Evolutionary conservation across 2,113 vertebrate genomes (phyloP).

Genomic region (Cervus canadensis): DNA sequence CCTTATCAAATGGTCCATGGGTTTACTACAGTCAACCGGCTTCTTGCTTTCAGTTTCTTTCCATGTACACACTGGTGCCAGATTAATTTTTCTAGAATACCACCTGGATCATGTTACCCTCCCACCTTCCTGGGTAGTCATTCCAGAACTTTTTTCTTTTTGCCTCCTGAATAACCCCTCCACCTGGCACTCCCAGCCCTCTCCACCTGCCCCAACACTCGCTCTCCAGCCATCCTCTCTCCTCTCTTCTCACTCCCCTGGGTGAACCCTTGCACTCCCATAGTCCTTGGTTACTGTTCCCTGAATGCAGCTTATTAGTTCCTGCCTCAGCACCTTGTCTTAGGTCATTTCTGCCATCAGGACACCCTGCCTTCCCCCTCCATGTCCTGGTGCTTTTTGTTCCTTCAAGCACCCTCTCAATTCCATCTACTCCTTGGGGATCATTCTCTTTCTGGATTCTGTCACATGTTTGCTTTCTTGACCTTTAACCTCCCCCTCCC

Average conservation of each 20-base stretch:
- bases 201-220: not conserved
- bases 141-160: not conserved
- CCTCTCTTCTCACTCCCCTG: not conserved
- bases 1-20: not conserved
- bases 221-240: not conserved
- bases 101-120: conserved; percentile 47
- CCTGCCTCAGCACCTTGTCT: not conserved
- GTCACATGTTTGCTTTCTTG: not conserved
- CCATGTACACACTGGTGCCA: not conserved
- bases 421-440: not conserved
- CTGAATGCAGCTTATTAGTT: not conserved
- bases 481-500: not conserved
- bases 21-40: not conserved
- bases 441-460: not conserved
- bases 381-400: not conserved
- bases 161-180: not conserved
- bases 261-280: not conserved
- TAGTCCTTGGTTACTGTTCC: not conserved
- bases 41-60: conserved; percentile 17
- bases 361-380: not conserved
- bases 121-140: conserved; percentile 41
- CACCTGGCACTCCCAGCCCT: not conserved
- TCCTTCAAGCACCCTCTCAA: not conserved
- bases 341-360: not conserved
- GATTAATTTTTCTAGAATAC: conserved; percentile 1